Percentiles rank a stretch among this genome's conserved stretches.
phyloP scores from a whole-genome alignment of 2,797 vertebrate genomes.

The Erethizon dorsatum region DNA sequence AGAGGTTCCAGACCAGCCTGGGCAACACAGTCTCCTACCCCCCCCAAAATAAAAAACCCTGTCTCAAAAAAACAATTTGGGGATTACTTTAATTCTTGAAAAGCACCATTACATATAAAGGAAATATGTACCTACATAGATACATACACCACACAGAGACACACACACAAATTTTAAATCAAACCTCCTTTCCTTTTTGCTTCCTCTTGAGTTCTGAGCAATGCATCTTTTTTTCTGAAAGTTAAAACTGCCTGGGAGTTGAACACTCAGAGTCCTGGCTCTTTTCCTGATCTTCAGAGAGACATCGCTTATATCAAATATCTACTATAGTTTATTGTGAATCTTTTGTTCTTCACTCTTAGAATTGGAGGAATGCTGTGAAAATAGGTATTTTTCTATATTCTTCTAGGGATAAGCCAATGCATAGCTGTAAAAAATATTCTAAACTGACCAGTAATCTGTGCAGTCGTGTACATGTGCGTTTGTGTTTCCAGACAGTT shows the following conservation, averaged over 20 bases:
- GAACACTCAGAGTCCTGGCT: neutral
- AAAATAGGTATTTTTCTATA: neutral
- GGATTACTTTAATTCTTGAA: slow-evolving; percentile 59
- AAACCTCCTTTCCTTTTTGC: slow-evolving; percentile 55
- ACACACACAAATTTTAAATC: slow-evolving; percentile 7
- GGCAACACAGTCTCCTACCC: neutral
- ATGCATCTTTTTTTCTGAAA: slow-evolving; percentile 53
- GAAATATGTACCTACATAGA: neutral
- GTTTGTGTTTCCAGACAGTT: neutral
- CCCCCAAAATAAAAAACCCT: too few relatives aligned
- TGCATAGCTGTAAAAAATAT: neutral
- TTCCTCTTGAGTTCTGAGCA: slow-evolving; percentile 61
- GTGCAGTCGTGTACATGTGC: neutral
- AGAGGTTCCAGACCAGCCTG: neutral
- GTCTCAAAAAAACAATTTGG: neutral
- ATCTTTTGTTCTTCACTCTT: slow-evolving; percentile 39
- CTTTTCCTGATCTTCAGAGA: slow-evolving; percentile 22
- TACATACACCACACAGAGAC: neutral
- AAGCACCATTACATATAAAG: slow-evolving; percentile 16
- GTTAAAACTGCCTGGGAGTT: neutral
- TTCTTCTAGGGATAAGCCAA: slow-evolving; percentile 34
- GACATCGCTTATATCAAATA: neutral
- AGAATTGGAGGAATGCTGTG: neutral
- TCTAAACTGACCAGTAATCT: slow-evolving; percentile 36
- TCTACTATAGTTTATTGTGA: slow-evolving; percentile 36